Conservation (phyloP, 2,888 invertebrate species). For the Athripsodes cinereus region DNA sequence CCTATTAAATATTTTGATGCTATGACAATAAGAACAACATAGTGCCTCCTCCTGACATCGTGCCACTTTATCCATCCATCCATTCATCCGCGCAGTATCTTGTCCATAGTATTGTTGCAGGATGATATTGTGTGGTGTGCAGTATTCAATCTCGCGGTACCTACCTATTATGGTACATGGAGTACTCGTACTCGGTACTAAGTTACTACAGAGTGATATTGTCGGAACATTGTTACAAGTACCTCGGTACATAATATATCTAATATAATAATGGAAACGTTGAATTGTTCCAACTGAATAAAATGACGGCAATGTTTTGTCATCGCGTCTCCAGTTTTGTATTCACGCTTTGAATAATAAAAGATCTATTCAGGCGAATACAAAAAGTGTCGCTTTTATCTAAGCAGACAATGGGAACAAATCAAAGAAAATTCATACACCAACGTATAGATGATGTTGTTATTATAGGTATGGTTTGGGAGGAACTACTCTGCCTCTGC, state of each 20-base stretch:
- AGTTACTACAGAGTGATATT: too few relatives aligned
- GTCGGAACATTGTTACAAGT: conserved; percentile 8
- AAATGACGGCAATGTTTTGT: conserved; percentile 23
- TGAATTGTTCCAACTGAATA: conserved; percentile 11
- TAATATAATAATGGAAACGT: conserved; percentile 10
- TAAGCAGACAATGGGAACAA: conserved; percentile 43
- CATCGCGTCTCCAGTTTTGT: conserved; percentile 43
- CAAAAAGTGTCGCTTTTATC: conserved; percentile 50
- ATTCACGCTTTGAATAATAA: conserved; percentile 36
- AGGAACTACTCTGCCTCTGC: background rate
- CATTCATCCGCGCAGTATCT: too few relatives aligned
- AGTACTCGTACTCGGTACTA: too few relatives aligned
- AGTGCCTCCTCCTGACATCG: too few relatives aligned
- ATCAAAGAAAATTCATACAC: conserved; percentile 46
- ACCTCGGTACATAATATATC: too few relatives aligned
- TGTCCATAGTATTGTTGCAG: too few relatives aligned
- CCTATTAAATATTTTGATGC: too few relatives aligned
- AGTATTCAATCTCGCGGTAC: too few relatives aligned
- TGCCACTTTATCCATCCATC: too few relatives aligned
- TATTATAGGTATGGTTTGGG: conserved; percentile 19
- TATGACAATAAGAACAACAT: too few relatives aligned
- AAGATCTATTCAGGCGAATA: conserved; percentile 47
- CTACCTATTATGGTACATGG: too few relatives aligned
- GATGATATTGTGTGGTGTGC: too few relatives aligned
- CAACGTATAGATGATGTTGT: conserved; percentile 14